Evolutionary conservation across 2,113 vertebrate species (phyloP).

Genomic region (Corvus moneduloides): DNA sequence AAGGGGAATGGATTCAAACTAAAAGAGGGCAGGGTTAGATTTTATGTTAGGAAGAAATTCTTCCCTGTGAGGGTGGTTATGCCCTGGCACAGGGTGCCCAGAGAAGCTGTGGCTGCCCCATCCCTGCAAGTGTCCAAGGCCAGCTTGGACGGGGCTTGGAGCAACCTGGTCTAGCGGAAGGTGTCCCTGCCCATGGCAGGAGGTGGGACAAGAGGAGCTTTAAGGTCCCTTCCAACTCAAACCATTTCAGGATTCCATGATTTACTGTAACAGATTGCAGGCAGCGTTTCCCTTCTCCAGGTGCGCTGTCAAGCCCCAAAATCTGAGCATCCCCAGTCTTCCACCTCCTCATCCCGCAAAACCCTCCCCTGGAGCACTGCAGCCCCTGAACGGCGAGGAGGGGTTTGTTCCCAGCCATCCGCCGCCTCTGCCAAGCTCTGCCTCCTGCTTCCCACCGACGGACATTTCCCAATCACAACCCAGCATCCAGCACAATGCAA

Average conservation of each 20-base stretch:
- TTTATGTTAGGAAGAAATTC: not conserved
- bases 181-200: not conserved
- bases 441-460: not conserved
- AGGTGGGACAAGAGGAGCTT: not conserved
- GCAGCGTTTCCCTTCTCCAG: not conserved
- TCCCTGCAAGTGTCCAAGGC: not conserved
- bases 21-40: not conserved
- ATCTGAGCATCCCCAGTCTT: not conserved
- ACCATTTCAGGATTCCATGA: no score
- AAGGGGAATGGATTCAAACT: not conserved
- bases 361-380: not conserved
- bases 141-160: rapidly evolving
- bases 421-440: not conserved
- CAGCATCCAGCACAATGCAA: not conserved
- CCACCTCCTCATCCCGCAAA: not conserved
- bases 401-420: not conserved
- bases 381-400: not conserved
- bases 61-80: rapidly evolving
- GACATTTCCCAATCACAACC: not conserved
- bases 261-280: not conserved
- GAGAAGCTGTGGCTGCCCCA: not conserved
- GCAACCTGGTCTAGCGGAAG: rapidly evolving
- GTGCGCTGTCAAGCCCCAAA: not conserved
- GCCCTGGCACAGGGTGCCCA: not conserved
- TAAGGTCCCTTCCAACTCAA: not conserved